A percentile compares a stretch with the other conserved stretches of the same genome.
These are phyloP conservation scores for Phataginus tetradactyla DNA, from an alignment of 2,797 vertebrate species.

Conservation along the genomic window DNA sequence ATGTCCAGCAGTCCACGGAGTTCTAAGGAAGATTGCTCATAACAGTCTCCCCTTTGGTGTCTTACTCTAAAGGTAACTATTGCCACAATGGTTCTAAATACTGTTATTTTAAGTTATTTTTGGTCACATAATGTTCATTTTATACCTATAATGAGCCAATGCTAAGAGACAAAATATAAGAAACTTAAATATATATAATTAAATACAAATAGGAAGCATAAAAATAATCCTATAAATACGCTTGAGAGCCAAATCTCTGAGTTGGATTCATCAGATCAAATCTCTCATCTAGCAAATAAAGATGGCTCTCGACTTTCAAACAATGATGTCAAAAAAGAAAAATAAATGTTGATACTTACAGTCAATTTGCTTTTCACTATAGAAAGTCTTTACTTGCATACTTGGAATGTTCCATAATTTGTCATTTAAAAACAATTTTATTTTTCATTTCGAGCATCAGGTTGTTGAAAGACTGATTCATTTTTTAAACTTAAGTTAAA, in stretches of 20 bases:
- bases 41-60: not conserved
- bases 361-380: not conserved
- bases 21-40: not conserved
- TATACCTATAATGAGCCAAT: not conserved
- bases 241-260: not conserved
- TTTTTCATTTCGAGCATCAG: not conserved
- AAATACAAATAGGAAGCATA: not conserved
- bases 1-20: not conserved
- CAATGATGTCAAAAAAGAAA: not conserved
- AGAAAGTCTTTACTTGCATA: not conserved
- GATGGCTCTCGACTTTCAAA: not conserved
- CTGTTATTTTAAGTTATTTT: not conserved
- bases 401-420: not conserved
- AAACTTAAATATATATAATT: not conserved
- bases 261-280: not conserved
- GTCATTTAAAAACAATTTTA: not conserved
- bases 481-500: not conserved
- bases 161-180: not conserved
- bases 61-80: not conserved
- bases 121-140: not conserved
- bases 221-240: constrained; percentile 34
- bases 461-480: not conserved
- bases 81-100: not conserved
- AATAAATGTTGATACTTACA: not conserved
- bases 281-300: not conserved